Conservation (phyloP, 2,888 invertebrate genomes). For the Euplagia quadripunctaria region DNA sequence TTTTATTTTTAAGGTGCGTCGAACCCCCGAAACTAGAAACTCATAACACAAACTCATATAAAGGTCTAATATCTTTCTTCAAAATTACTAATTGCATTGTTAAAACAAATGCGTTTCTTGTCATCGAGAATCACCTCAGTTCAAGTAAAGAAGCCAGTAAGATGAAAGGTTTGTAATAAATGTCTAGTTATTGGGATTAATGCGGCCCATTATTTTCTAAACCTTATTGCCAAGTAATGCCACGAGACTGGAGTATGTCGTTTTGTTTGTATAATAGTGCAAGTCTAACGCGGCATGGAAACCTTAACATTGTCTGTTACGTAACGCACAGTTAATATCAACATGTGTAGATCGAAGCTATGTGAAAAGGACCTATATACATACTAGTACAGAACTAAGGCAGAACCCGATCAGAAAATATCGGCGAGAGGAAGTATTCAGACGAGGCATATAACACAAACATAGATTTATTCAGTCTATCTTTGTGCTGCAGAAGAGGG, state of each 20-base stretch:
- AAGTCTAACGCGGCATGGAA: background rate
- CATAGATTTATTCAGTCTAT: background rate
- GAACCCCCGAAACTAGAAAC: no score
- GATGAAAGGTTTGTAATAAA: background rate
- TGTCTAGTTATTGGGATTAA: background rate
- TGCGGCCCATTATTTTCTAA: background rate
- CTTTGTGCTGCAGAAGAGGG: background rate
- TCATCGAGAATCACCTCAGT: background rate
- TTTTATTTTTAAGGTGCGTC: no score
- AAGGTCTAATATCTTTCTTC: no score
- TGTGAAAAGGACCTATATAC: background rate
- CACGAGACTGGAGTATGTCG: background rate
- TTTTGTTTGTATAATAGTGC: constrained; percentile 7
- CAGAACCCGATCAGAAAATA: background rate
- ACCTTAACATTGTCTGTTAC: constrained; percentile 6
- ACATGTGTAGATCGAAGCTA: background rate
- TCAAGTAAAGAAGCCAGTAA: background rate
- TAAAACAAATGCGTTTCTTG: no score
- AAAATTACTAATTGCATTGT: no score
- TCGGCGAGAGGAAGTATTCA: background rate
- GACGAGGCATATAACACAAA: no score
- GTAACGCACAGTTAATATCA: background rate
- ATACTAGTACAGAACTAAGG: background rate
- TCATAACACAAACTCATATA: no score
- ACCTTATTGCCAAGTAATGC: background rate